Percentiles rank a stretch among this genome's conserved stretches.
These are phyloP conservation scores for Proterorhinus semilunaris DNA, from an alignment of 2,113 vertebrate species.

Conservation along the genomic window DNA sequence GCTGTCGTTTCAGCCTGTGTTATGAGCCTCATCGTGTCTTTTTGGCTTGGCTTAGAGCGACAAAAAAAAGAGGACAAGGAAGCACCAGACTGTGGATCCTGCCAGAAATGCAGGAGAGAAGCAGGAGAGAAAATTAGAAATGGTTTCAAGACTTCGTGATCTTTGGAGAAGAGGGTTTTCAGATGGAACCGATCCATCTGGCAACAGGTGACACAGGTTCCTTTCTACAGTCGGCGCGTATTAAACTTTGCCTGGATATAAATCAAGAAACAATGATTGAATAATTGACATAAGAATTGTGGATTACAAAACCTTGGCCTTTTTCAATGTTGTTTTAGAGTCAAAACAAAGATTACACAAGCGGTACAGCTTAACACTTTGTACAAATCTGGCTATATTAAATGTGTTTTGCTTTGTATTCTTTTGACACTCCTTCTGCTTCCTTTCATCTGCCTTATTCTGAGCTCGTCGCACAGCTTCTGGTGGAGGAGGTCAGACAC, in stretches of 20 bases:
- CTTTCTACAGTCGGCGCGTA: too few relatives aligned
- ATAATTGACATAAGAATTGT: too few relatives aligned
- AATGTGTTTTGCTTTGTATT: slow-evolving; percentile 25
- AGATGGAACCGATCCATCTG: too few relatives aligned
- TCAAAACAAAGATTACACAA: too few relatives aligned
- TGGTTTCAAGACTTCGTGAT: not conserved
- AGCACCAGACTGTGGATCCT: slow-evolving; percentile 23
- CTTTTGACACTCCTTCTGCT: slow-evolving; percentile 21
- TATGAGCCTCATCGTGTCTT: slow-evolving; percentile 36
- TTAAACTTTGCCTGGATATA: too few relatives aligned
- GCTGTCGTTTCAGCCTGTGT: slow-evolving; percentile 30
- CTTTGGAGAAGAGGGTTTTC: not conserved
- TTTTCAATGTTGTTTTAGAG: too few relatives aligned
- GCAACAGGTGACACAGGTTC: not conserved
- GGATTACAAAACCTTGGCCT: too few relatives aligned
- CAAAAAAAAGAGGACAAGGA: slow-evolving; percentile 35
- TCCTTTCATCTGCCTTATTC: slow-evolving; percentile 47
- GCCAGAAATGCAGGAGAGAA: slow-evolving; percentile 10
- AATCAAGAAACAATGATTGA: too few relatives aligned
- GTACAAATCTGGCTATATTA: not conserved
- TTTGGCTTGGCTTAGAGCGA: slow-evolving; percentile 20
- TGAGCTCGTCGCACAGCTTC: slow-evolving; percentile 48
- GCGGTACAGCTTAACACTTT: too few relatives aligned
- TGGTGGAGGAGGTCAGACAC: slow-evolving; percentile 38
- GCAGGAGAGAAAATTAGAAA: not conserved